phyloP scores from a whole-genome alignment of 2,113 vertebrate genomes.

The Irena cyanogastra region DNA sequence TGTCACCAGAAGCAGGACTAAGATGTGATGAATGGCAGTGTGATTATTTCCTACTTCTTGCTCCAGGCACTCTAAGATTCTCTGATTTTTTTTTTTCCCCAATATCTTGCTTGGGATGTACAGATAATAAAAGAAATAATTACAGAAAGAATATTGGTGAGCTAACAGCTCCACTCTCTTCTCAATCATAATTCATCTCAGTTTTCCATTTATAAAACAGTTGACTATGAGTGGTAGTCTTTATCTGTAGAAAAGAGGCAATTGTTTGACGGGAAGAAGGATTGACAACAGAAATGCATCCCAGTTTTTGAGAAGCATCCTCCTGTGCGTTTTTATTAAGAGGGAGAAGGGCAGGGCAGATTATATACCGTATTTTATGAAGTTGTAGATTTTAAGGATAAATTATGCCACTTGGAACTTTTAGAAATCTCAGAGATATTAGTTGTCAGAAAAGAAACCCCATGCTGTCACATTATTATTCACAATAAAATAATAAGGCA shows the following conservation, averaged over 20 bases:
- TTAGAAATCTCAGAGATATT: background rate
- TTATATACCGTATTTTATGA: background rate
- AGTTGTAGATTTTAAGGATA: background rate
- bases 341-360: background rate
- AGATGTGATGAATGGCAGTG: background rate
- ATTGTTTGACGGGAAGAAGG: background rate
- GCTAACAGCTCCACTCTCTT: background rate
- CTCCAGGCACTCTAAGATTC: background rate
- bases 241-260: background rate
- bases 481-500: background rate
- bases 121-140: background rate
- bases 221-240: background rate
- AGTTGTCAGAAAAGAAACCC: background rate
- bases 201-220: background rate
- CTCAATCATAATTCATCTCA: background rate
- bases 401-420: background rate
- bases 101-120: background rate
- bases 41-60: background rate
- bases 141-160: background rate
- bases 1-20: background rate
- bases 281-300: background rate
- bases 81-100: background rate
- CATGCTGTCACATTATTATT: background rate
- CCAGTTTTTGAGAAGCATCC: background rate
- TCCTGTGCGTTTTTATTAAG: background rate